Conservation (phyloP, 1,140 invertebrate species). For the Plodia interpunctella region DNA sequence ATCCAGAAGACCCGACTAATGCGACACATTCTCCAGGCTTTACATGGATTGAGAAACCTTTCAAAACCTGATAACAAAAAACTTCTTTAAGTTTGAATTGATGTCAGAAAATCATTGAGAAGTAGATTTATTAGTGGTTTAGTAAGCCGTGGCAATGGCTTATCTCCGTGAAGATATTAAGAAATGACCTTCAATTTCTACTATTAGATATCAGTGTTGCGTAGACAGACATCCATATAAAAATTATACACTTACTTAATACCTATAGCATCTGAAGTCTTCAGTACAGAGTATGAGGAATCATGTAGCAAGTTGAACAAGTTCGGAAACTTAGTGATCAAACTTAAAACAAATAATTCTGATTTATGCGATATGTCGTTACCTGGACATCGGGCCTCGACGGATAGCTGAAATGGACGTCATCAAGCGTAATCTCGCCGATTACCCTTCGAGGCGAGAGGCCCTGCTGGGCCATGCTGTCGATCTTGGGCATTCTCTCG, state of each 20-base stretch:
- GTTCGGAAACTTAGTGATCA: too few species aligned
- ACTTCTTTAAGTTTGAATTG: not conserved
- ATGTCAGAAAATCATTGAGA: too few species aligned
- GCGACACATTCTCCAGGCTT: constrained; percentile 85
- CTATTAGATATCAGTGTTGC: not conserved
- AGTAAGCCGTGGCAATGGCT: not conserved
- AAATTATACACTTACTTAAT: too few species aligned
- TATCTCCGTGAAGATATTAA: too few species aligned
- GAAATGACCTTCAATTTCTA: too few species aligned
- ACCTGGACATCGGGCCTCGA: constrained; percentile 85
- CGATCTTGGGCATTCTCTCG: constrained; percentile 49
- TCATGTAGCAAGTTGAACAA: too few species aligned
- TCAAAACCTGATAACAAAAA: constrained; percentile 60
- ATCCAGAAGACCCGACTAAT: constrained; percentile 86
- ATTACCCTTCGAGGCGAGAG: constrained; percentile 79
- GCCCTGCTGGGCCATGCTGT: constrained; percentile 78
- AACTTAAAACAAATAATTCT: too few species aligned
- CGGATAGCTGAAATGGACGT: constrained; percentile 89
- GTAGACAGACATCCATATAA: too few species aligned
- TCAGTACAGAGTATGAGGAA: too few species aligned
- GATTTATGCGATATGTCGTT: too few species aligned
- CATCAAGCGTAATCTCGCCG: constrained; percentile 85
- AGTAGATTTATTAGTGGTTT: not conserved
- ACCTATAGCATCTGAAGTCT: too few species aligned
- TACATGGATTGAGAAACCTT: constrained; percentile 81